Evolutionary conservation across 2,113 vertebrate genomes (phyloP).

Genomic region (Scopus umbretta): DNA sequence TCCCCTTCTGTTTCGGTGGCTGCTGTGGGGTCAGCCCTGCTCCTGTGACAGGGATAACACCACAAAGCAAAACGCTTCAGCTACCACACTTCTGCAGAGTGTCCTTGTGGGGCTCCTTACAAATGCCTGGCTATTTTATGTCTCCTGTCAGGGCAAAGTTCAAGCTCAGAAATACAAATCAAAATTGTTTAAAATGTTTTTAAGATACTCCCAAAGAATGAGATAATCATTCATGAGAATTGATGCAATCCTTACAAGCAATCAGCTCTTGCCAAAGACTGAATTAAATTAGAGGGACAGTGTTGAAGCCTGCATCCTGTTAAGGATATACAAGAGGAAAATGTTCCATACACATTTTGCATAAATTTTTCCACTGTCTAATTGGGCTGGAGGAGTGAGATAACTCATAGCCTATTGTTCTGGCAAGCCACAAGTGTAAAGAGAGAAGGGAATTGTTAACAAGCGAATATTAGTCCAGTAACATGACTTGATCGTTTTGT

Average conservation of each 20-base stretch:
- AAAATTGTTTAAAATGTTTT: constrained; percentile 59
- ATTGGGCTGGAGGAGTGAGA: constrained; percentile 60
- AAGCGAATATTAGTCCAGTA: constrained; percentile 62
- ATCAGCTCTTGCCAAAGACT: constrained; percentile 59
- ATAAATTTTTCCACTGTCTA: constrained; percentile 59
- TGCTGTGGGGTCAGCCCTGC: neutral
- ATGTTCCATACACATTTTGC: constrained; percentile 43
- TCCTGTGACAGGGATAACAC: neutral
- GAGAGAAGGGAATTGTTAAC: constrained; percentile 55
- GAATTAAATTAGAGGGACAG: constrained; percentile 52
- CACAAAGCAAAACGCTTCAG: neutral
- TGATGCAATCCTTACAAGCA: constrained; percentile 59
- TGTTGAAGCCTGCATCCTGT: constrained; percentile 5
- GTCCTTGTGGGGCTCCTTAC: neutral
- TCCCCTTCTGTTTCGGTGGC: neutral
- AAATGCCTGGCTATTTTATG: neutral
- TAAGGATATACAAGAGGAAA: constrained; percentile 26
- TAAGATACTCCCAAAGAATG: constrained; percentile 36
- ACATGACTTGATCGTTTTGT: constrained; percentile 49
- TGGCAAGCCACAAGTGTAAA: constrained; percentile 56
- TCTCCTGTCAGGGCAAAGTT: constrained; percentile 21
- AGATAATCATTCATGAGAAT: constrained; percentile 55
- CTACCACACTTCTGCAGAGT: neutral
- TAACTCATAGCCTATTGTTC: constrained; percentile 60
- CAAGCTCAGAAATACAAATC: constrained; percentile 42